These are phyloP conservation scores for Zonotrichia leucophrys DNA, from an alignment of 2,113 vertebrate genomes.

Conservation along the genomic window DNA sequence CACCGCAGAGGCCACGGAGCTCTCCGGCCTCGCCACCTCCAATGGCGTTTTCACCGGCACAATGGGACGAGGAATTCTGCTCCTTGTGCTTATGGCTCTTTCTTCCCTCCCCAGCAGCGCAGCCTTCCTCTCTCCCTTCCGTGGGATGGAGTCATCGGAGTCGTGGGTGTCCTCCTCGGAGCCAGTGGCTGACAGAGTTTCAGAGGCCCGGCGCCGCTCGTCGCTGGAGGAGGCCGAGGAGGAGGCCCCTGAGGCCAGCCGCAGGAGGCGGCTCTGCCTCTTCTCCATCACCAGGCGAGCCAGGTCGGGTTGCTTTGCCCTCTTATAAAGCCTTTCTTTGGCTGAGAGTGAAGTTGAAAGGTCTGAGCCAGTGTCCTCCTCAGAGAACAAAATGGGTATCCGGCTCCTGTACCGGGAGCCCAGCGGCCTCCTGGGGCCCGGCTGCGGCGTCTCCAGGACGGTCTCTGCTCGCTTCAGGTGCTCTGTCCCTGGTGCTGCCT, in stretches of 20 bases:
- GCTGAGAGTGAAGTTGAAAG: conserved; percentile 77
- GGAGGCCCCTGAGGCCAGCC: conserved; percentile 83
- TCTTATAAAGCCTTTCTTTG: conserved; percentile 78
- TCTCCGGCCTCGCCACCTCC: not conserved
- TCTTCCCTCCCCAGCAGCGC: conserved; percentile 64
- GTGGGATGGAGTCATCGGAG: conserved; percentile 79
- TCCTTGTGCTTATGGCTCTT: conserved; percentile 67
- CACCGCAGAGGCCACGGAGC: not conserved
- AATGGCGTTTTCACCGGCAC: conserved; percentile 64
- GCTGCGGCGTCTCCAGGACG: not conserved
- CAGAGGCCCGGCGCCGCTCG: conserved; percentile 79
- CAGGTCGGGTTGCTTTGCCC: conserved; percentile 80
- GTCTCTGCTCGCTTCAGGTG: conserved; percentile 43
- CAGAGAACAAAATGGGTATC: conserved; percentile 88
- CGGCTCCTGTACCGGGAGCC: conserved; percentile 78
- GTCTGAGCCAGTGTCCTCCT: conserved; percentile 87
- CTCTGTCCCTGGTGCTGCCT: not conserved
- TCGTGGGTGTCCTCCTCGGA: conserved; percentile 90
- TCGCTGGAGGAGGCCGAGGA: conserved; percentile 89
- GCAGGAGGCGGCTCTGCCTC: conserved; percentile 82
- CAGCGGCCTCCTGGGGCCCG: conserved; percentile 23
- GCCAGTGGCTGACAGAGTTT: conserved; percentile 85
- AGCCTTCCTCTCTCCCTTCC: conserved; percentile 65
- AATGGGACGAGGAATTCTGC: conserved; percentile 89
- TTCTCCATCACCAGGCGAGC: conserved; percentile 87